Evolutionary conservation across 1,140 invertebrate species (phyloP).

Genomic region (Agraylea sexmaculata): DNA sequence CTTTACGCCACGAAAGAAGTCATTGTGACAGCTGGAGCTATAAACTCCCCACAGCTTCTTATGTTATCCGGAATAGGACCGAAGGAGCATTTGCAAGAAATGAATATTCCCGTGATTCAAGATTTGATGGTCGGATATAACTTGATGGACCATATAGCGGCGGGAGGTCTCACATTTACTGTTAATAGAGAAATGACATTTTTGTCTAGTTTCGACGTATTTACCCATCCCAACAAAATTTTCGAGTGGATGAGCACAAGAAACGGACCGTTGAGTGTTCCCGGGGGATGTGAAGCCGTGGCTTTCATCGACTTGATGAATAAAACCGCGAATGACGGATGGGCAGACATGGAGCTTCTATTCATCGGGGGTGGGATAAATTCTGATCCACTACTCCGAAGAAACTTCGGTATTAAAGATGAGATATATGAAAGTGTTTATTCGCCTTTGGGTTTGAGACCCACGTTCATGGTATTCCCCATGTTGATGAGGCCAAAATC

Average conservation of each 20-base stretch:
- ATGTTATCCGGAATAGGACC: slow-evolving; percentile 77
- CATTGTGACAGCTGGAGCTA: slow-evolving; percentile 61
- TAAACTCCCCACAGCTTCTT: slow-evolving; percentile 64
- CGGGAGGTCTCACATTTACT: slow-evolving; percentile 54
- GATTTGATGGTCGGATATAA: slow-evolving; percentile 70
- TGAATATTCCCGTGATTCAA: slow-evolving; percentile 49
- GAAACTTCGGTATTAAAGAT: slow-evolving; percentile 46
- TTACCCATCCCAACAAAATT: slow-evolving; percentile 36
- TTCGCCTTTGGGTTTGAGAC: slow-evolving; percentile 35
- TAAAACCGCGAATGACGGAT: slow-evolving; percentile 46
- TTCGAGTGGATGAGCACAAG: slow-evolving; percentile 36
- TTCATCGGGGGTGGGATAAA: slow-evolving; percentile 46
- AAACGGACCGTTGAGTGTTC: slow-evolving; percentile 55
- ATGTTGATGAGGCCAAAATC: slow-evolving; percentile 65
- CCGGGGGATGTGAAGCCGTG: slow-evolving; percentile 71
- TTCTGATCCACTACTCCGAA: slow-evolving; percentile 37
- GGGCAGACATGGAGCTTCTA: slow-evolving; percentile 65
- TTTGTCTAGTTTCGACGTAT: slow-evolving; percentile 27
- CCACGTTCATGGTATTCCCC: slow-evolving; percentile 52
- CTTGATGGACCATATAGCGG: slow-evolving; percentile 65
- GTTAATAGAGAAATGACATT: slow-evolving; percentile 39
- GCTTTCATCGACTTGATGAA: slow-evolving; percentile 62
- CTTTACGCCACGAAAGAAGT: slow-evolving; percentile 59
- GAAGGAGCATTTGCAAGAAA: slow-evolving; percentile 46
- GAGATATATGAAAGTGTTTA: slow-evolving; percentile 42